Base-by-base conservation (phyloP, 2,113 vertebrate genomes). In the Microtus ochrogaster region DNA sequence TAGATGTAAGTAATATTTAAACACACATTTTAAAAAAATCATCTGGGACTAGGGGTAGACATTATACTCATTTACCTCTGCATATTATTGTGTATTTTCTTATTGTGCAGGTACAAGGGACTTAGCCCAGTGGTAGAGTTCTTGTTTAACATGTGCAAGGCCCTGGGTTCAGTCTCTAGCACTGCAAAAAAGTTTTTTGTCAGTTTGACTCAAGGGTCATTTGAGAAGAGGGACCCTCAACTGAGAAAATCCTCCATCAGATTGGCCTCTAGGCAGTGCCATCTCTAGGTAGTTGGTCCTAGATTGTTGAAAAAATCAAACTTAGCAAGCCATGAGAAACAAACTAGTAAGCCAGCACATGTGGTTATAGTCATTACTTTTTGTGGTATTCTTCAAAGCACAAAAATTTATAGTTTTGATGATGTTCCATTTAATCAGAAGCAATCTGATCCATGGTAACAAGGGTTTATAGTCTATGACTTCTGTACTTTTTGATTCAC, bases 391-490 rank as follows among this genome's bases (percentile, higher is more conserved):
- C 41, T 91, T 58, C 49, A 83, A 87, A 79, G 47, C 19, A 49
- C 33, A 65, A 36, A 84, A 79, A 63, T 41, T 63, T 87, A 61
- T 72, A 21, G 16, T 81, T 95, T 95, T 77, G n/a, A 76, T 90
- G 58, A 44, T 90, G 58, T 36, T 28, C n/a, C 44, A 7, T 70
- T 88, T 58, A 52, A 6, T 85, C 28, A 65, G 33, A 90, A 90
- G 39, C 24, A 74, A 44, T 39, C 9, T 52, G 41, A 41, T 87
- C 76, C 44, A 70, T 24, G 13, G 52, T 79, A 22, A 79, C 6
- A 30, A 44, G 68, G 13, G 36, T 28, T 28, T 85, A 22, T n/a
- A 21, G 79, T 52, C 19, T 65, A 24, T 82, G 30, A 55, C 73
- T 92, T 66, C 72, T 66, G 63, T 4, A 36, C 63, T 55, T 39